A percentile compares a stretch with the other conserved stretches of the same genome.
phyloP scores from a whole-genome alignment of 2,797 vertebrate genomes.

The Arctocebus calabarensis region DNA sequence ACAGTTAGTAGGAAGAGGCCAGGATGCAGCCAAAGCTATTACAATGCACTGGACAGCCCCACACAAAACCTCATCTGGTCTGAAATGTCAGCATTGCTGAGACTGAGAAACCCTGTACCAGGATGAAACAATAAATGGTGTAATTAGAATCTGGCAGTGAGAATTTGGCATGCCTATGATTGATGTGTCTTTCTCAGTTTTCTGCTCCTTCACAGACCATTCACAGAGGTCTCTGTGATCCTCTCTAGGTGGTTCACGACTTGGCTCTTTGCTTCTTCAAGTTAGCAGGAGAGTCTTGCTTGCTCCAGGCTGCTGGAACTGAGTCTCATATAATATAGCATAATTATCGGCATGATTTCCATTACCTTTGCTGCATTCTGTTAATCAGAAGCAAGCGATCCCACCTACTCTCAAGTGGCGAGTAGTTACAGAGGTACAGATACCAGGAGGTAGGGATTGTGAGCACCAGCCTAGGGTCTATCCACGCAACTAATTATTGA shows the following conservation, averaged over 20 bases:
- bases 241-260: not conserved
- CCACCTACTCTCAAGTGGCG: not conserved
- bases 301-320: not conserved
- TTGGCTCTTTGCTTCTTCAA: not conserved
- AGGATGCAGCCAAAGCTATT: not conserved
- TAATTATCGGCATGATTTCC: not conserved
- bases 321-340: not conserved
- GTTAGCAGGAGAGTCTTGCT: not conserved
- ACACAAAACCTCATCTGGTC: not conserved
- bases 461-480: not conserved
- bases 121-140: not conserved
- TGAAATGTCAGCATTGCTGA: not conserved
- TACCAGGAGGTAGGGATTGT: not conserved
- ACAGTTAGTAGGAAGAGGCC: not conserved
- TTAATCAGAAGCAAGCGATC: not conserved
- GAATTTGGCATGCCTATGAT: not conserved
- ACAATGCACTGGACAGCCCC: not conserved
- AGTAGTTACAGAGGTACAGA: not conserved
- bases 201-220: not conserved
- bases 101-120: not conserved
- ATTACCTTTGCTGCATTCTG: not conserved
- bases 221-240: not conserved
- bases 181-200: not conserved
- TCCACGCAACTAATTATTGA: not conserved
- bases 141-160: not conserved